Evolutionary conservation across 2,113 vertebrate species (phyloP).

Genomic region (Piprites chloris): DNA sequence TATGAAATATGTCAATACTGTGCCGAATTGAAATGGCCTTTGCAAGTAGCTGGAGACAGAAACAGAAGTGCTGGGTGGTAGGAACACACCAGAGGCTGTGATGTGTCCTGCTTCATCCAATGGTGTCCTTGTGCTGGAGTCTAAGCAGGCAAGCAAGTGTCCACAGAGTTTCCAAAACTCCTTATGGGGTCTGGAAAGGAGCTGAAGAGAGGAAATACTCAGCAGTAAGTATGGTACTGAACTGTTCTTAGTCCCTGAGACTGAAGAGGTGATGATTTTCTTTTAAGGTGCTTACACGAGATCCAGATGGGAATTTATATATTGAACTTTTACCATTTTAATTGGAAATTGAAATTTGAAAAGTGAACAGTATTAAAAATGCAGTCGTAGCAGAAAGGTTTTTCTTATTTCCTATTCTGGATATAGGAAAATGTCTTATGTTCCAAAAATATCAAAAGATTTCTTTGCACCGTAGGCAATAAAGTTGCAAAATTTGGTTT

Average conservation of each 20-base stretch:
- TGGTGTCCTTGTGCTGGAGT: background rate
- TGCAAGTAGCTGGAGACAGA: background rate
- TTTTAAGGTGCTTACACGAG: background rate
- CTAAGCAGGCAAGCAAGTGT: background rate
- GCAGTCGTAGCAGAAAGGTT: background rate
- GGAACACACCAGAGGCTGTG: background rate
- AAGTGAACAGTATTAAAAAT: background rate
- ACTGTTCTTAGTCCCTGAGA: background rate
- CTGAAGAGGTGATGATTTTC: background rate
- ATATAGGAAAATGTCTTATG: background rate
- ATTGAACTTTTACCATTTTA: background rate
- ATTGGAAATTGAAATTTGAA: background rate
- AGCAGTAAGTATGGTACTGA: background rate
- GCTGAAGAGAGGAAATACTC: background rate
- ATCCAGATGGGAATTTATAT: background rate
- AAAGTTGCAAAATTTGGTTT: background rate
- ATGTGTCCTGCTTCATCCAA: background rate
- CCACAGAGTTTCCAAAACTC: background rate
- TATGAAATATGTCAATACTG: background rate
- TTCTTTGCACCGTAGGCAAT: background rate
- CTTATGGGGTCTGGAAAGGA: rapidly evolving
- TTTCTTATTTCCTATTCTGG: background rate
- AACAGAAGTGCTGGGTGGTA: background rate
- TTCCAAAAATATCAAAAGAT: background rate
- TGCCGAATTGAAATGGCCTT: background rate